Base-by-base conservation (phyloP, 37 sponge, comb jelly and placozoan species). In the Cladorhizidae sp. region DNA sequence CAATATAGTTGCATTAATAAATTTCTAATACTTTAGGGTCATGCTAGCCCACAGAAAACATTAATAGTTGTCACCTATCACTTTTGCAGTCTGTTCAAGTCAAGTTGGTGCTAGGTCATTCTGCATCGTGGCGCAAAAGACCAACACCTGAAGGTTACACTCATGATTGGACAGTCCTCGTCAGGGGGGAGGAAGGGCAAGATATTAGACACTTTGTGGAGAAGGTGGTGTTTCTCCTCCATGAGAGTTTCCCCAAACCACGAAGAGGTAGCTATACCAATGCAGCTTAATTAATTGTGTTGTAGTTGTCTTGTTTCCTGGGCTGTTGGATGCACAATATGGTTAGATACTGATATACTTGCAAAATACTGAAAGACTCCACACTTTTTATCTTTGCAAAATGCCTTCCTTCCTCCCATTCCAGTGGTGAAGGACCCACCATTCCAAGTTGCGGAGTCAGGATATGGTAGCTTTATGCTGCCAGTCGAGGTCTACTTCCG, bases 391-490 rank as follows among this genome's bases (percentile, higher is more conserved):
- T 54, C 17, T 54, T 54, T 54, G 55, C 12, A 6, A 26, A 28
- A 6, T 23, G 61, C 7, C 31, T 3, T 67, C 7, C 36, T 67
- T 33, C 15, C 2, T 45, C 38, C 29, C 23, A 14, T 71, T 71
- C 23, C 49, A 98, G 99, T 90, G 57, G 72, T 94, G 38, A 96
- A 96, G 70, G 94, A 96, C 14, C 99, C 99, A 35, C 99, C 99
- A 17, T 98, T 85, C 58, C 93, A 98, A 75, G 95, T 98, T 0
- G 85, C 88, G 37, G 99, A 98, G 87, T 91, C 92, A 21, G 99
- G 99, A 12, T 98, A 95, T 70, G 99, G 99, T 22, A 96, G 97
- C 61, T 98, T 98, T 59, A 92, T 87, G 51, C 72, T 98, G 3
- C 85, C 86, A 0, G 83, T 96, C 22, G 97, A 98, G 40, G 97